phyloP scores from a whole-genome alignment of 2,113 vertebrate genomes.

The Carollia perspicillata region DNA sequence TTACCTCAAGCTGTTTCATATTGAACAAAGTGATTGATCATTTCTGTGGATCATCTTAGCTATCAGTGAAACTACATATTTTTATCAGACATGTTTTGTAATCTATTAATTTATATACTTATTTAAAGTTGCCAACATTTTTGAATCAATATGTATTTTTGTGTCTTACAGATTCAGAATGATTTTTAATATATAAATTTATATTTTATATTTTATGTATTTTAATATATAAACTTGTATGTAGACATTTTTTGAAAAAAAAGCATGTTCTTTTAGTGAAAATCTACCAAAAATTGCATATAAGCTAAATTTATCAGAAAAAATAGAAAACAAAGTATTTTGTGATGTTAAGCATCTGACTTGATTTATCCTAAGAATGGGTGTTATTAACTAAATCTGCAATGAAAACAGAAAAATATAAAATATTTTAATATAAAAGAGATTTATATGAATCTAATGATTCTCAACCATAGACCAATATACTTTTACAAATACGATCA shows the following conservation, averaged over 20 bases:
- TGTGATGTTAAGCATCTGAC: neutral
- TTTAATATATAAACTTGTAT: neutral
- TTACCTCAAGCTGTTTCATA: neutral
- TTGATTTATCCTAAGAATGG: neutral
- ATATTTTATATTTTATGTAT: neutral
- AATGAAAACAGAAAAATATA: neutral
- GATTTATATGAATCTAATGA: neutral
- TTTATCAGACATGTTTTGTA: neutral
- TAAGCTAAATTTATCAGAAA: neutral
- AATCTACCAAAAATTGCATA: neutral
- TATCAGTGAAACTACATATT: neutral
- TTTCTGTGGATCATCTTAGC: neutral
- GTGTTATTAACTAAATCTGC: neutral
- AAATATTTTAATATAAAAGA: constrained; percentile 12
- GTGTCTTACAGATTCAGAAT: neutral
- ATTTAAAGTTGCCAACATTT: neutral
- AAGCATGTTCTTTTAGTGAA: neutral
- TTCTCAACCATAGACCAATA: neutral
- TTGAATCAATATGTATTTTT: neutral
- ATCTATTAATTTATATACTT: neutral
- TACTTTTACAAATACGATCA: neutral
- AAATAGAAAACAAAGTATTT: neutral
- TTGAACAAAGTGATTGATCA: neutral
- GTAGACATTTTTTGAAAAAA: neutral
- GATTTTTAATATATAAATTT: neutral